phyloP scores from a whole-genome alignment of 2,113 vertebrate species.

The Lepisosteus osseus region DNA sequence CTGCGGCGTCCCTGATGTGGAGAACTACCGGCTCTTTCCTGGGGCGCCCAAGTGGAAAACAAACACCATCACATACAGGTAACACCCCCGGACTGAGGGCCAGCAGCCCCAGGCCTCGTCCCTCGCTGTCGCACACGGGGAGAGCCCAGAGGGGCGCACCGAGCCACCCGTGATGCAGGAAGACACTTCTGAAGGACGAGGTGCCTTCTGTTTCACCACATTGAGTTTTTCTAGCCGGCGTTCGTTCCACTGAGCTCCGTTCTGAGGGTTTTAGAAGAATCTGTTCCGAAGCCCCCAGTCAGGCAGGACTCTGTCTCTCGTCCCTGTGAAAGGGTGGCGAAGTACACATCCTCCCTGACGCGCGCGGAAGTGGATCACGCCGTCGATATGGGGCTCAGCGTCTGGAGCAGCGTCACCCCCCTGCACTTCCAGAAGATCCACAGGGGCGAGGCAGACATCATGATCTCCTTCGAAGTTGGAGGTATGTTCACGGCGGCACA shows the following conservation, averaged over 20 bases:
- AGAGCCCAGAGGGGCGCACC: too few species aligned
- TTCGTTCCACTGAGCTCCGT: too few species aligned
- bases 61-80: slow-evolving; percentile 16
- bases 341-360: slow-evolving; percentile 40
- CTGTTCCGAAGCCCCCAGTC: background rate
- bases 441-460: slow-evolving; percentile 43
- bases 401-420: slow-evolving; percentile 37
- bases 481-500: background rate
- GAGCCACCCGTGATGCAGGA: too few species aligned
- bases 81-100: background rate
- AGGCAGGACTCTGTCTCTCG: background rate
- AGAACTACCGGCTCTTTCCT: slow-evolving; percentile 6
- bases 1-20: slow-evolving; percentile 22
- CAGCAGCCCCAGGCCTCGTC: too few species aligned
- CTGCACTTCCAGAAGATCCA: slow-evolving; percentile 36
- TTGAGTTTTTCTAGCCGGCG: too few species aligned
- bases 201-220: too few species aligned
- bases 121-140: too few species aligned
- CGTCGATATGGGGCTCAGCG: slow-evolving; percentile 34
- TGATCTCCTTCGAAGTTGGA: slow-evolving; percentile 45
- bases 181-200: too few species aligned
- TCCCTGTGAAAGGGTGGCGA: slow-evolving; percentile 31
- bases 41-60: slow-evolving; percentile 11
- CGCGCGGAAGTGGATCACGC: slow-evolving; percentile 31
- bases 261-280: background rate